Evolutionary conservation across 92 coral and sea anemone species (phyloP).

Genomic region (Zoanthus sansibaricus): DNA sequence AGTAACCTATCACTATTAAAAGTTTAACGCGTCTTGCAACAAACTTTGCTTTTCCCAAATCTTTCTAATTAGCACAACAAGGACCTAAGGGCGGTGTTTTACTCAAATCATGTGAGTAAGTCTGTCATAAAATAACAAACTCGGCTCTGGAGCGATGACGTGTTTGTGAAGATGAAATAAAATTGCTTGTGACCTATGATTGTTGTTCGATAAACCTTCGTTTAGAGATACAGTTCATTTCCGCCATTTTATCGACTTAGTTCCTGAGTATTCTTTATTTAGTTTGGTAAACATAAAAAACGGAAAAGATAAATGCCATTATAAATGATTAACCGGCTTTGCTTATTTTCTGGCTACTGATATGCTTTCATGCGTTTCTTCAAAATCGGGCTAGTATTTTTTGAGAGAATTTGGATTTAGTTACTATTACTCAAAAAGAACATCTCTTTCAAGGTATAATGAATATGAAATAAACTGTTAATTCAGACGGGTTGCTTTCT

Average conservation of each 20-base stretch:
- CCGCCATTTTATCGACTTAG: conserved; percentile 1
- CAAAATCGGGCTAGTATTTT: too few species aligned
- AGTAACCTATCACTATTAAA: not conserved
- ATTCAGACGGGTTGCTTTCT: too few species aligned
- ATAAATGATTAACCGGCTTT: too few species aligned
- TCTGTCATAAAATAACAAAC: conserved; percentile 1
- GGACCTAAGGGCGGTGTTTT: not conserved
- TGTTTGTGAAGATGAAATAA: not conserved
- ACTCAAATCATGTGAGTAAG: not conserved
- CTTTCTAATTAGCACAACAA: not conserved
- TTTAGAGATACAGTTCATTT: conserved; percentile 26
- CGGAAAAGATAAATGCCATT: not conserved
- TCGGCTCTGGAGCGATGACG: not conserved
- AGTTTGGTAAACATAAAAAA: conserved; percentile 16
- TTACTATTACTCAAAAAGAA: too few species aligned
- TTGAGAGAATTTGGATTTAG: too few species aligned
- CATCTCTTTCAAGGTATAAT: too few species aligned
- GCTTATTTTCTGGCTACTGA: too few species aligned
- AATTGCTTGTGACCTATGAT: conserved; percentile 43
- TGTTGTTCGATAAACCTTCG: conserved; percentile 36
- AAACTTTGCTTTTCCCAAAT: not conserved
- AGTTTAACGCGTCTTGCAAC: too few species aligned
- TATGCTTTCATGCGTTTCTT: too few species aligned
- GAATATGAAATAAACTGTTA: too few species aligned
- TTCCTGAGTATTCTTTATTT: not conserved